Evolutionary conservation across 2,888 invertebrate genomes (phyloP).

Genomic region (Anoplius nigerrimus): DNA sequence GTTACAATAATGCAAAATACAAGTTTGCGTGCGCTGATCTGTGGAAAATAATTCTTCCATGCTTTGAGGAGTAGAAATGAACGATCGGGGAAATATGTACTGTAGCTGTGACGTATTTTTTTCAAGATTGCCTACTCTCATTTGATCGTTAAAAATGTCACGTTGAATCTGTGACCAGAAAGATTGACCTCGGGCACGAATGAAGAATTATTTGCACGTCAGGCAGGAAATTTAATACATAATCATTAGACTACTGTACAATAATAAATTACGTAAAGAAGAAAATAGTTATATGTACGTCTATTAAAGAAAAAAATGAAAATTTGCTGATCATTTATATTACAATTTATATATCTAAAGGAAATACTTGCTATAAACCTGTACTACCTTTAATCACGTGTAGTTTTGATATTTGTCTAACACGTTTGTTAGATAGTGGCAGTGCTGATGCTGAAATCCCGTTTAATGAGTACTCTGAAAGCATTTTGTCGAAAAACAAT

Average conservation of each 20-base stretch:
- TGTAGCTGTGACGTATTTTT: conserved; percentile 23
- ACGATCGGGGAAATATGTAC: no score
- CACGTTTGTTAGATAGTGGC: conserved; percentile 55
- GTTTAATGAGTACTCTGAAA: conserved; percentile 32
- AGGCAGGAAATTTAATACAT: conserved; percentile 64
- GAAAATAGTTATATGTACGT: conserved; percentile 53
- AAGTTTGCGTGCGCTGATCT: conserved; percentile 63
- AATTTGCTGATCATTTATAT: conserved; percentile 62
- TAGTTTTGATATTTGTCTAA: conserved; percentile 58
- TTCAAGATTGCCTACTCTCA: conserved; percentile 35
- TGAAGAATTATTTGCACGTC: conserved; percentile 61
- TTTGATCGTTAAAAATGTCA: no score
- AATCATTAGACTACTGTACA: conserved; percentile 70
- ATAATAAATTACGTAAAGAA: conserved; percentile 59
- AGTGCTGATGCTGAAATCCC: conserved; percentile 24
- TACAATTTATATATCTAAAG: conserved; percentile 54
- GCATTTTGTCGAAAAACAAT: neutral
- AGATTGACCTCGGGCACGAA: conserved; percentile 23
- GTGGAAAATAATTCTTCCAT: conserved; percentile 61
- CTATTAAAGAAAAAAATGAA: conserved; percentile 37
- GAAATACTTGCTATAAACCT: conserved; percentile 56
- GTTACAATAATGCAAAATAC: conserved; percentile 65
- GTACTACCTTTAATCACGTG: conserved; percentile 58
- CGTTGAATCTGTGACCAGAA: neutral
- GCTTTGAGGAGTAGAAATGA: conserved; percentile 28